These are phyloP conservation scores for Scrobipalpa costella DNA, from an alignment of 2,888 invertebrate genomes.

Conservation along the genomic window DNA sequence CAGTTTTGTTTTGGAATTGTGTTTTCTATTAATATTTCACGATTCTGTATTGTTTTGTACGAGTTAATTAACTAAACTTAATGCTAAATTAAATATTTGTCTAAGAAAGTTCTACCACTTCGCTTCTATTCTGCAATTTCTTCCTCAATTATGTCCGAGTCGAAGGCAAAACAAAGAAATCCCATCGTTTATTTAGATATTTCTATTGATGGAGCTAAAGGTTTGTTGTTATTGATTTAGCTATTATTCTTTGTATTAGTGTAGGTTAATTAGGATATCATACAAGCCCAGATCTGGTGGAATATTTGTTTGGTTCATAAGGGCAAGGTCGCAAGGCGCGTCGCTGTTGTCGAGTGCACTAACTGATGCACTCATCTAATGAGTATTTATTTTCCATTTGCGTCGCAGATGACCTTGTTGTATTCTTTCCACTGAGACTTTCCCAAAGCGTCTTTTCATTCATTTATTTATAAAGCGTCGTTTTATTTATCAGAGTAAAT, in stretches of 20 bases:
- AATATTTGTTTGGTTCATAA: background rate
- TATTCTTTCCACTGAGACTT: background rate
- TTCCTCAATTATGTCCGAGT: conserved; percentile 47
- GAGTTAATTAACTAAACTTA: background rate
- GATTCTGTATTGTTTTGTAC: conserved; percentile 4
- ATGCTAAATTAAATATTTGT: background rate
- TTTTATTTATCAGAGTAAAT: too few species aligned
- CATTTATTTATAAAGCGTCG: too few species aligned
- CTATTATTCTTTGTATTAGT: background rate
- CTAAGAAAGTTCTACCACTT: background rate
- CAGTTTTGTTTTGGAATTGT: conserved; percentile 11
- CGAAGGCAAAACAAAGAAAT: conserved; percentile 69
- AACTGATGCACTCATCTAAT: background rate
- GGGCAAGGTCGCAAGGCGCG: conserved; percentile 1
- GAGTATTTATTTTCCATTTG: background rate
- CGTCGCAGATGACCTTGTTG: background rate
- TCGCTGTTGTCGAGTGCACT: conserved; percentile 14
- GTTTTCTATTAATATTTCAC: background rate
- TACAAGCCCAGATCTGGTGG: background rate
- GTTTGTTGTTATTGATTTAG: conserved; percentile 60
- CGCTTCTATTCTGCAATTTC: too few species aligned
- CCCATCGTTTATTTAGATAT: conserved; percentile 88
- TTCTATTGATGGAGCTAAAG: conserved; percentile 84
- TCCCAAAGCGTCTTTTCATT: background rate
- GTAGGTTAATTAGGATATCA: background rate